Conservation (phyloP, 1,140 invertebrate species). For the Mya arenaria region DNA sequence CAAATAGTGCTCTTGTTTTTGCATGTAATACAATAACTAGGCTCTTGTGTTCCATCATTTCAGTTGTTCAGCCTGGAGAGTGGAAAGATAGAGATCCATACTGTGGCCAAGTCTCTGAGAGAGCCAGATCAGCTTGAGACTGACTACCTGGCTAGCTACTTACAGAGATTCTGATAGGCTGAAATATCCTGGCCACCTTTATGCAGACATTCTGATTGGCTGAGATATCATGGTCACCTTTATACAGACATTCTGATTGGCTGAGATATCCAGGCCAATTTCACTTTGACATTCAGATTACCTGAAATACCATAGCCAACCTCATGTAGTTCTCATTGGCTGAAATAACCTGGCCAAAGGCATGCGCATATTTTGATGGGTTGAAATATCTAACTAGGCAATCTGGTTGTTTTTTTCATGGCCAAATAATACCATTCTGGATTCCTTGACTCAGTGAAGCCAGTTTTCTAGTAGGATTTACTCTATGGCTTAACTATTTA, state of each 20-base stretch:
- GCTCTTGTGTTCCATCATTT: no score
- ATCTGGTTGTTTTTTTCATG: no score
- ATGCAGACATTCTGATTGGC: background rate
- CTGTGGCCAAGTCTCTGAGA: constrained; percentile 62
- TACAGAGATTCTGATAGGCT: constrained; percentile 66
- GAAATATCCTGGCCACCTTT: background rate
- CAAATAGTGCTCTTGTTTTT: no score
- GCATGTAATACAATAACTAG: no score
- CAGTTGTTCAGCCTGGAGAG: constrained; percentile 64
- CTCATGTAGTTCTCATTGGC: no score
- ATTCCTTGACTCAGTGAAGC: no score
- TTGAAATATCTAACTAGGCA: no score
- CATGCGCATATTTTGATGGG: no score
- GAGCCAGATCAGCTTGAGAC: constrained; percentile 69
- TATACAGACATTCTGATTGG: background rate
- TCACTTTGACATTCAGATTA: background rate
- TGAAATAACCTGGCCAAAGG: no score
- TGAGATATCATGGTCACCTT: background rate
- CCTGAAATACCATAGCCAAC: background rate
- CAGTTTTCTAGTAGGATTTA: no score
- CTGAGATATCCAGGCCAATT: background rate
- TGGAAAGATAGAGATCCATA: constrained; percentile 68
- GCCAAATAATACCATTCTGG: no score
- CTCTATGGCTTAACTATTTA: no score
- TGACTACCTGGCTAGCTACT: constrained; percentile 71